Conservation (phyloP, 2,797 vertebrate genomes). For the Eulemur mongoz region DNA sequence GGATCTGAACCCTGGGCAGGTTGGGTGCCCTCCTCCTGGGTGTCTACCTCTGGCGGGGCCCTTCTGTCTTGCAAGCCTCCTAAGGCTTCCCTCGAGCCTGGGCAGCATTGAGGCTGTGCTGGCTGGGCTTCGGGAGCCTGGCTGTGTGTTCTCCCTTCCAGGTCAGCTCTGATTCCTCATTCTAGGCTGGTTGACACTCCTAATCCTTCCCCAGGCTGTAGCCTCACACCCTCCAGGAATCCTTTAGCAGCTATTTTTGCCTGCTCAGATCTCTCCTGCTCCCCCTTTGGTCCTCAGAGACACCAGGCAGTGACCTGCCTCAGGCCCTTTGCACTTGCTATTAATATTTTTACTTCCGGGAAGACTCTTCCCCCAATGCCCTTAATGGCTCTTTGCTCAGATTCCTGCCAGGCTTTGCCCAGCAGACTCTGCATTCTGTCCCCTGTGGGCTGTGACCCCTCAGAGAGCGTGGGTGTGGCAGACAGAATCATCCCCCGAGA, state of each 20-base stretch:
- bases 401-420: background rate
- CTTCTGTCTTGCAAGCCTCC: background rate
- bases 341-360: background rate
- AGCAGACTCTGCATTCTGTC: background rate
- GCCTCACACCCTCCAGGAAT: background rate
- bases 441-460: background rate
- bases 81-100: fast-evolving
- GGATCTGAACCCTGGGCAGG: background rate
- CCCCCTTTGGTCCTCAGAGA: background rate
- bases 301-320: background rate
- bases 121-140: too few relatives aligned
- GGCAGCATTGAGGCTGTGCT: background rate
- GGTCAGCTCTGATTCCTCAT: slow-evolving; percentile 39
- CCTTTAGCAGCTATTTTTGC: background rate
- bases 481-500: background rate
- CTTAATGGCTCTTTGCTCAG: background rate
- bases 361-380: background rate
- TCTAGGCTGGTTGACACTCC: slow-evolving; percentile 26
- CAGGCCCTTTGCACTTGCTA: background rate
- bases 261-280: background rate
- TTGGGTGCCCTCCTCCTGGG: background rate
- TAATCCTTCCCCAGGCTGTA: background rate
- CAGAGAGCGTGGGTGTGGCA: background rate
- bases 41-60: background rate
- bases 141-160: background rate